Percentiles rank a stretch among this genome's conserved stretches.
Conservation (phyloP, 1,140 invertebrate species). For the Sycobia sp. region DNA sequence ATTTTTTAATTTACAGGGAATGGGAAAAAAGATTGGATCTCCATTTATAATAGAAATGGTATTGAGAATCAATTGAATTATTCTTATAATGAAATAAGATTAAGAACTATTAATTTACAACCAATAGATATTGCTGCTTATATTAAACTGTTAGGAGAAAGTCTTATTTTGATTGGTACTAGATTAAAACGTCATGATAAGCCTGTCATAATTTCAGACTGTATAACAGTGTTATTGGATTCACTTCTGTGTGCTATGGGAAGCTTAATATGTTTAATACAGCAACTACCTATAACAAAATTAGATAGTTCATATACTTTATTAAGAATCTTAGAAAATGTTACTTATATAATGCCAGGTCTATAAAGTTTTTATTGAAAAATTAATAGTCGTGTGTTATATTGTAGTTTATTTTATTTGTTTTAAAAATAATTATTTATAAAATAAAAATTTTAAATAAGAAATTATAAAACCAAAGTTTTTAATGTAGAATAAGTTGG, state of each 20-base stretch:
- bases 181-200: constrained; percentile 3
- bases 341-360: constrained; percentile 29
- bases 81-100: constrained; percentile 3
- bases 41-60: not conserved
- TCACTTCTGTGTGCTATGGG: constrained; percentile 27
- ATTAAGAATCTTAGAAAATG: constrained; percentile 19
- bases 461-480: too few relatives aligned
- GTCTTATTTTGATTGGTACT: constrained; percentile 27
- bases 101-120: constrained; percentile 16
- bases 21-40: constrained; percentile 7
- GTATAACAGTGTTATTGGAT: constrained; percentile 23
- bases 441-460: too few relatives aligned
- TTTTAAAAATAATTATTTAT: too few relatives aligned
- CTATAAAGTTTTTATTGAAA: too few relatives aligned
- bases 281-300: constrained; percentile 4
- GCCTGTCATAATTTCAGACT: constrained; percentile 18
- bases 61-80: not conserved
- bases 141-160: constrained; percentile 29
- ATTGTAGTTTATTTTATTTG: too few relatives aligned
- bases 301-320: not conserved
- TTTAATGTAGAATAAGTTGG: too few relatives aligned
- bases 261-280: constrained; percentile 24
- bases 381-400: too few relatives aligned
- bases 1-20: constrained; percentile 9
- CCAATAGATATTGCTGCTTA: constrained; percentile 29